Evolutionary conservation across 2,113 vertebrate genomes (phyloP), one percentile per base, ranked within the genome.

Genomic region (Pseudonaja textilis): DNA sequence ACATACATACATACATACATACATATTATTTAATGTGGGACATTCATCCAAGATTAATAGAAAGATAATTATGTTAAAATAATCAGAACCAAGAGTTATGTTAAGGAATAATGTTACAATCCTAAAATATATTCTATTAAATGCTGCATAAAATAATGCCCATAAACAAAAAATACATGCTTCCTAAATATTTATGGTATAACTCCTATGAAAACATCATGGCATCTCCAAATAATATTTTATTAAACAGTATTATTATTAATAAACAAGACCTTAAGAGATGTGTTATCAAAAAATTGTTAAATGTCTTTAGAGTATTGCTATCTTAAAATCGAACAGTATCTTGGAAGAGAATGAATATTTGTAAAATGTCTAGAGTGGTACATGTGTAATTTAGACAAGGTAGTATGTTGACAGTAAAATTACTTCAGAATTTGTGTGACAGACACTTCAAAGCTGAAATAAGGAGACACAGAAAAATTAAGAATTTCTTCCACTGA

Each of bases 61-160:
- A 59, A 92, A 25, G 3, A 61, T 57, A n/a, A 92, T 57, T 85
- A 85, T 59, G n/a, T 89, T 26, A 93, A 88, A 22, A 64, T 87
- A 22, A 26, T 81, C 4, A 74, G 45, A 91, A 91, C 18, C 55
- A 74, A 4, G 20, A 91, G 34, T 26, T 59, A 88, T 50, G 11
- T 88, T 39, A 26, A 69, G 25, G 16, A 59, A 54, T 90, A 90
- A 50, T 91, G 91, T 57, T 59, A 89, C 52, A 93, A 16, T 39
- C 22, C 42, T 18, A 47, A 92, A 94, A n/a, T 22, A 54, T 85
- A 1, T 22, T 29, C 47, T 34, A n/a, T 20, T 93, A 16, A 92
- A 95, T 91, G 74, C 64, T 3, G 91, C 88, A 94, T 61, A 81
- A 89, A 45, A 93, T 59, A 2, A n/a, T 95, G n/a, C 42, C 91